Evolutionary conservation across 2,888 invertebrate genomes (phyloP).

Genomic region (Nomada goodeniana): DNA sequence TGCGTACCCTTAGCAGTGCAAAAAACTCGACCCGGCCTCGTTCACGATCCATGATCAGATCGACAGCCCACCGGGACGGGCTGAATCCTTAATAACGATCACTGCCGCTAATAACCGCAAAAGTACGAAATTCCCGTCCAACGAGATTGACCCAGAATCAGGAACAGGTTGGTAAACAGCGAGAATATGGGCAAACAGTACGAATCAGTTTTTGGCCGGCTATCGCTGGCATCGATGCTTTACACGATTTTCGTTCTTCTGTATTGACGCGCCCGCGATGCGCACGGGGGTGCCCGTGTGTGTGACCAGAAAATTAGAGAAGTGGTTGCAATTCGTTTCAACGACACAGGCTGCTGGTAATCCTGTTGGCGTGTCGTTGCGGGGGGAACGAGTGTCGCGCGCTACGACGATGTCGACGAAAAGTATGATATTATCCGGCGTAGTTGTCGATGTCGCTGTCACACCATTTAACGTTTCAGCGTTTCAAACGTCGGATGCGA

Average conservation of each 20-base stretch:
- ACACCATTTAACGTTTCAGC: neutral
- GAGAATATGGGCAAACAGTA: slow-evolving; percentile 51
- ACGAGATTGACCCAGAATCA: slow-evolving; percentile 60
- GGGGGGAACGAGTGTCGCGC: neutral
- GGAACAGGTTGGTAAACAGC: slow-evolving; percentile 61
- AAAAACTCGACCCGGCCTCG: slow-evolving; percentile 33
- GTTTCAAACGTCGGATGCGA: neutral
- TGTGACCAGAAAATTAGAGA: slow-evolving; percentile 32
- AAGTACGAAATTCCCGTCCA: slow-evolving; percentile 59
- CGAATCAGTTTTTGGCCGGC: slow-evolving; percentile 60
- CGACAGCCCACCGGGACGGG: slow-evolving; percentile 34
- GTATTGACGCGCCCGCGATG: neutral
- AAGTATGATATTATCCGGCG: neutral
- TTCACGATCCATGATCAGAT: slow-evolving; percentile 46
- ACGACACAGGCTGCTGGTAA: slow-evolving; percentile 58
- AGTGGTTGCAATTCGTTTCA: slow-evolving; percentile 42
- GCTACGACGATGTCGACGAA: slow-evolving; percentile 1
- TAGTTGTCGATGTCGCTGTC: neutral
- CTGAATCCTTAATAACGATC: slow-evolving; percentile 58
- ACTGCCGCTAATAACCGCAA: slow-evolving; percentile 57
- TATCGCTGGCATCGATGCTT: slow-evolving; percentile 55
- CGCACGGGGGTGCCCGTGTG: neutral
- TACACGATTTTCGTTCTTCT: slow-evolving; percentile 18
- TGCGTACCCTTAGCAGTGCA: slow-evolving; percentile 5
- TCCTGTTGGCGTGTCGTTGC: slow-evolving; percentile 4